Evolutionary conservation across 2,888 invertebrate species (phyloP).

Genomic region (Cryptus viduatorius): DNA sequence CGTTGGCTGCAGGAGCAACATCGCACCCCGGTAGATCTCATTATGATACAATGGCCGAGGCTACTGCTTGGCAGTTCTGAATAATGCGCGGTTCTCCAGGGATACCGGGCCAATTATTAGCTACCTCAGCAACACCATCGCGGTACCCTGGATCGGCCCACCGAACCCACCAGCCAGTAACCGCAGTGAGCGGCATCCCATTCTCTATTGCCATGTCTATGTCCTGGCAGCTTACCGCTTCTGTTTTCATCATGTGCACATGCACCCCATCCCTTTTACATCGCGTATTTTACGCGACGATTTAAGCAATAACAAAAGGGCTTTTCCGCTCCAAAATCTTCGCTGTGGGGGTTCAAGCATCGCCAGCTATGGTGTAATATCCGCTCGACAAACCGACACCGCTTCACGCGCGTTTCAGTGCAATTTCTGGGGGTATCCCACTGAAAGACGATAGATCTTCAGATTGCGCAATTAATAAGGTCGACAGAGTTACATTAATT

Average conservation of each 20-base stretch:
- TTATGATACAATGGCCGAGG: slow-evolving; percentile 63
- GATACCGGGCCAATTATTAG: slow-evolving; percentile 65
- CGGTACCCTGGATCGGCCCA: slow-evolving; percentile 23
- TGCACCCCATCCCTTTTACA: slow-evolving; percentile 2
- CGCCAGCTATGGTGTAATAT: not conserved
- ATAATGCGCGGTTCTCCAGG: slow-evolving; percentile 65
- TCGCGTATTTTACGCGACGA: slow-evolving; percentile 35
- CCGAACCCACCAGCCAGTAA: slow-evolving; percentile 26
- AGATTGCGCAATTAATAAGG: not conserved
- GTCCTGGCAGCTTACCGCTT: not conserved
- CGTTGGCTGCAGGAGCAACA: slow-evolving; percentile 10
- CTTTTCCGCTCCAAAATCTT: slow-evolving; percentile 35
- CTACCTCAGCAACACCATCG: slow-evolving; percentile 58
- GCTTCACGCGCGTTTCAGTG: not conserved
- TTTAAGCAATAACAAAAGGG: slow-evolving; percentile 19
- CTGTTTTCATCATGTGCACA: not conserved
- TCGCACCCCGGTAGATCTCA: slow-evolving; percentile 54
- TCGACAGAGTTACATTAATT: too few species aligned
- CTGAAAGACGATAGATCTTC: not conserved
- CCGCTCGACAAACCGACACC: not conserved
- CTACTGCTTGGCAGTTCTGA: slow-evolving; percentile 59
- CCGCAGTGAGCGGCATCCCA: slow-evolving; percentile 37
- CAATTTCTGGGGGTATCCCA: not conserved
- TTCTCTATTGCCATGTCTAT: slow-evolving; percentile 36
- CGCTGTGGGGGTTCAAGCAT: not conserved